Evolutionary conservation across 2,888 invertebrate genomes (phyloP).

Genomic region (Ophion costatus): DNA sequence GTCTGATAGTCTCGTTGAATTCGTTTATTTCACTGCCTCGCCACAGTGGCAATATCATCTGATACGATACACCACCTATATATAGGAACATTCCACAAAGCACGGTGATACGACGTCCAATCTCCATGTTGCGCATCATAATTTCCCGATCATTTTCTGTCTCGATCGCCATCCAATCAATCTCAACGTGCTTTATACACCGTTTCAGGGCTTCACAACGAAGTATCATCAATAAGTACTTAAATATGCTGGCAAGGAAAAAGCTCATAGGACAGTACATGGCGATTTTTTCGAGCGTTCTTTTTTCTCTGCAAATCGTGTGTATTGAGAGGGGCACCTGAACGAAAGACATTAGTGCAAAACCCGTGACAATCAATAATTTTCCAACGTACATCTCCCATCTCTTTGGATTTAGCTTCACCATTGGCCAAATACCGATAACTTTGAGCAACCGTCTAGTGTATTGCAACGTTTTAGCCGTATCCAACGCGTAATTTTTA

Average conservation of each 20-base stretch:
- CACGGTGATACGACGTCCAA: slow-evolving; percentile 36
- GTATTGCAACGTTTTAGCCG: slow-evolving; percentile 3
- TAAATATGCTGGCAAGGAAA: slow-evolving; percentile 27
- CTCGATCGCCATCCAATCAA: slow-evolving; percentile 56
- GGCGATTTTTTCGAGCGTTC: slow-evolving; percentile 13
- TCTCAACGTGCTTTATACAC: slow-evolving; percentile 38
- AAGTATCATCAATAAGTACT: slow-evolving; percentile 38
- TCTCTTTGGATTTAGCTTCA: slow-evolving; percentile 37
- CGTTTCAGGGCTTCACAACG: slow-evolving; percentile 24
- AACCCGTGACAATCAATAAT: slow-evolving; percentile 3
- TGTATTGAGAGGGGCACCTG: slow-evolving; percentile 41
- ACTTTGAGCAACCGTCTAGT: slow-evolving; percentile 14
- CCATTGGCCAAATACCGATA: slow-evolving; percentile 49
- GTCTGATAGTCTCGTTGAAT: slow-evolving; percentile 54
- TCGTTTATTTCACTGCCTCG: slow-evolving; percentile 33
- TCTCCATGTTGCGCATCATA: slow-evolving; percentile 47
- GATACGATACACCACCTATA: slow-evolving; percentile 35
- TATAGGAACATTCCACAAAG: slow-evolving; percentile 54
- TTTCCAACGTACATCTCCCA: slow-evolving; percentile 17
- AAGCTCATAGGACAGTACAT: slow-evolving; percentile 39
- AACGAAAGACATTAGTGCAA: slow-evolving; percentile 18
- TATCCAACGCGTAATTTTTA: slow-evolving; percentile 24
- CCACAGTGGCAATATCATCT: slow-evolving; percentile 44
- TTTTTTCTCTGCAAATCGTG: slow-evolving; percentile 34
- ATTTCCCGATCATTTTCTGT: slow-evolving; percentile 55